phyloP scores from a whole-genome alignment of 2,888 invertebrate genomes.

The Zhengitettix transpicula region DNA sequence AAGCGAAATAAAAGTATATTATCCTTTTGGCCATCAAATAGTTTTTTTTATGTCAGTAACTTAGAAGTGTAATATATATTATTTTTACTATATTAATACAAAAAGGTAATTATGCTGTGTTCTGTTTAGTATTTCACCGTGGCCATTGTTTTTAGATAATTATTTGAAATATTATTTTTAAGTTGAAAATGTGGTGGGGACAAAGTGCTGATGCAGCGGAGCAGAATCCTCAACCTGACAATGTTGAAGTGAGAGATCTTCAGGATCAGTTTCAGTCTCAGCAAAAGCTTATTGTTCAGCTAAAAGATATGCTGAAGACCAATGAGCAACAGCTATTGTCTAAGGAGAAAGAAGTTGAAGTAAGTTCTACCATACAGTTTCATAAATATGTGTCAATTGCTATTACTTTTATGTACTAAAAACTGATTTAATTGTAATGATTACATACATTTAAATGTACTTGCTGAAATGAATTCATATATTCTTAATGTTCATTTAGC shows the following conservation, averaged over 20 bases:
- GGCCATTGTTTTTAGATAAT: no score
- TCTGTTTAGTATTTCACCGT: no score
- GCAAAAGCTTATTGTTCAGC: conserved; percentile 24
- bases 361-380: conserved; percentile 11
- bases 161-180: no score
- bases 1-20: no score
- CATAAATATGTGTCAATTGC: neutral
- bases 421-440: neutral
- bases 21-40: no score
- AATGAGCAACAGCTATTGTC: conserved; percentile 24
- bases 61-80: no score
- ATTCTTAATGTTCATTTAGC: no score
- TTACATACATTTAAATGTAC: no score
- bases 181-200: neutral
- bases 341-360: conserved; percentile 25
- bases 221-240: conserved; percentile 12
- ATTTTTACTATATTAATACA: no score
- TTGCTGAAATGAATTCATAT: no score
- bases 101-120: no score
- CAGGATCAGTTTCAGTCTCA: conserved; percentile 18
- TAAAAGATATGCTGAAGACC: conserved; percentile 28
- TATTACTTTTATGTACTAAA: neutral
- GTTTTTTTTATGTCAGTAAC: no score
- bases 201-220: conserved; percentile 17
- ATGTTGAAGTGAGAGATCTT: conserved; percentile 1